A percentile compares a stretch with the other conserved stretches of the same genome.
Conservation (phyloP, 2,113 vertebrate genomes). For the Anarrhichthys ocellatus region DNA sequence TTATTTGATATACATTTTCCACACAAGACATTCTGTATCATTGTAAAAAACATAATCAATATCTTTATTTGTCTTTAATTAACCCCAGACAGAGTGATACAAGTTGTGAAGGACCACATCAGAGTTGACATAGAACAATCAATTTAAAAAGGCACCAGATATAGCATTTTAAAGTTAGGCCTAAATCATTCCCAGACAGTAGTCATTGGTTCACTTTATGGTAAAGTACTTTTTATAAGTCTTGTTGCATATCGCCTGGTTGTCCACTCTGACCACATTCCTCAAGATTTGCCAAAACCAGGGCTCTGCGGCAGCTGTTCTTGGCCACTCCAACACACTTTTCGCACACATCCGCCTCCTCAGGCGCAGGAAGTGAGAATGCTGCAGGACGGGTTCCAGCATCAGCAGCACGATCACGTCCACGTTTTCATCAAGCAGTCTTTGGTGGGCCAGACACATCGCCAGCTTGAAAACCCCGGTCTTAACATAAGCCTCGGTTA, state of each 20-base stretch:
- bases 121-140: not conserved
- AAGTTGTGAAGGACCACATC: not conserved
- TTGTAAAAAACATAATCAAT: not conserved
- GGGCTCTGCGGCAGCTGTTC: slow-evolving; percentile 81
- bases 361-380: slow-evolving; percentile 87
- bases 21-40: not conserved
- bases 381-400: slow-evolving; percentile 87
- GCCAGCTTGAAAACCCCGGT: slow-evolving; percentile 85
- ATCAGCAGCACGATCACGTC: slow-evolving; percentile 88
- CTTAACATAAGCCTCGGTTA: slow-evolving; percentile 80
- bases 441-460: slow-evolving; percentile 86
- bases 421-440: slow-evolving; percentile 85
- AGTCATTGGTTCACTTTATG: slow-evolving; percentile 38
- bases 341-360: slow-evolving; percentile 83
- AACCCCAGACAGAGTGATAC: not conserved
- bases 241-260: slow-evolving; percentile 81
- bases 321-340: slow-evolving; percentile 89
- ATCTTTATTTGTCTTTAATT: not conserved
- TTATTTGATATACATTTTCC: slow-evolving; percentile 5
- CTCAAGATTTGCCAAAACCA: slow-evolving; percentile 88
- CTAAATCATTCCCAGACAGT: not conserved
- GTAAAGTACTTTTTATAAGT: slow-evolving; percentile 80
- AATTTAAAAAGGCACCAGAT: not conserved
- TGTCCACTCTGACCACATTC: slow-evolving; percentile 80
- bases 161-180: not conserved